Base-by-base conservation (phyloP, 2,113 vertebrate genomes). In the Ctenomys sociabilis region DNA sequence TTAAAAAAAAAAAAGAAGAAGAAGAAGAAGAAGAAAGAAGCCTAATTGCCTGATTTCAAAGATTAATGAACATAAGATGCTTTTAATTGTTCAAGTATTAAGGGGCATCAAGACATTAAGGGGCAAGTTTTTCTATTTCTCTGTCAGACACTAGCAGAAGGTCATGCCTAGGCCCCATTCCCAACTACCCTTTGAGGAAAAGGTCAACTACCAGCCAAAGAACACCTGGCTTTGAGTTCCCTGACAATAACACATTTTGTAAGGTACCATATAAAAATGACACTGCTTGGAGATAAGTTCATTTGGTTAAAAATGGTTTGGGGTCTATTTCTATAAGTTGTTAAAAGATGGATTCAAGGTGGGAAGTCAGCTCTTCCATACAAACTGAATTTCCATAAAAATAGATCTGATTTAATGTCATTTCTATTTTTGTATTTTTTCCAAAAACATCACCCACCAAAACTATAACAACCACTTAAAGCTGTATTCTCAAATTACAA, bases 251-350 rank as follows among this genome's bases (percentile, higher is more conserved):
- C 30, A 73, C 24, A 61, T 78, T 32, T 78, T 89, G 5, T 90
- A 70, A 86, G 78, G 93, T 45, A 63, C 11, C 13, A 82, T 1
- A 37, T 68, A 73, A 92, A 92, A 77, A 70, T 81, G 59, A 30
- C 59, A 89, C 5, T 54, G 82, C 16, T 40, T 4, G 66, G 43
- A 85, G 32, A 64, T 72, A 54, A 73, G 43, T 21, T 28, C 52
- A 64, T 45, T 72, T 77, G 72, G 70, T 78, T 83, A 86, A 86
- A 94, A 84, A 73, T 32, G 72, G 37, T 75, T 93, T 89, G 89
- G 37, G 22, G 28, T 57, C 82, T 35, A 45, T 72, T 84, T 92
- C 52, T 17, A 16, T 26, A 88, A 85, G 75, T 54, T 78, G 63
- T 35, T 87, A 43, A 95, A 91, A 93, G 61, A 40, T 13, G 85